A percentile compares a stretch with the other conserved stretches of the same genome.
These are phyloP conservation scores for Pelobates cultripes DNA, from an alignment of 2,797 vertebrate genomes.

Conservation along the genomic window DNA sequence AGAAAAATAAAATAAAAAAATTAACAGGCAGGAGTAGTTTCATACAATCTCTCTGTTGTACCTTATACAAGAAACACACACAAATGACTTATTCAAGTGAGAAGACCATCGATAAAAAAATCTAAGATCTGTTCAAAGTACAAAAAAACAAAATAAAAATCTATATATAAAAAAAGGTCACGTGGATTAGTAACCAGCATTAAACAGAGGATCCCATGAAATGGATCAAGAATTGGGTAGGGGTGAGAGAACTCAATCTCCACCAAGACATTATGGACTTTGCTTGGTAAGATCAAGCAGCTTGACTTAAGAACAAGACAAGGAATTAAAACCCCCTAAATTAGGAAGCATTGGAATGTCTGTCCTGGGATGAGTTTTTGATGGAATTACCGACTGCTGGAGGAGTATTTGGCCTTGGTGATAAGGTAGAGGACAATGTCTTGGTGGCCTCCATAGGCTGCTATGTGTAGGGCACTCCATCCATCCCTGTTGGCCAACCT, in stretches of 20 bases:
- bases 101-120: not conserved
- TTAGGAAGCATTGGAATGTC: conserved; percentile 52
- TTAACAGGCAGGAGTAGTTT: conserved; percentile 41
- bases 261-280: conserved; percentile 9
- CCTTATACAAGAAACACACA: conserved; percentile 37
- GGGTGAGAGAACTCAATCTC: not conserved
- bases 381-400: conserved; percentile 79
- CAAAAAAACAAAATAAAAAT: not conserved
- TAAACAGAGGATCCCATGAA: conserved; percentile 19
- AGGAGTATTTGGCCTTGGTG: conserved; percentile 98
- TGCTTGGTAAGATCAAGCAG: conserved; percentile 54
- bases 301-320: conserved; percentile 45
- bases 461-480: conserved; percentile 98
- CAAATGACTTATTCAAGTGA: conserved; percentile 33
- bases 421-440: conserved; percentile 99
- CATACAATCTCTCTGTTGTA: conserved; percentile 29
- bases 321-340: conserved; percentile 24
- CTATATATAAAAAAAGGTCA: not conserved
- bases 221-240: not conserved
- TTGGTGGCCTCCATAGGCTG: conserved; percentile 96
- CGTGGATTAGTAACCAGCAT: conserved; percentile 33
- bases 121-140: conserved; percentile 9
- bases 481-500: conserved; percentile 96
- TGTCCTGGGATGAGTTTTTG: conserved; percentile 58
- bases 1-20: conserved; percentile 5